Conservation (phyloP, 2,888 invertebrate species). For the Eueremaeus valkanovi region DNA sequence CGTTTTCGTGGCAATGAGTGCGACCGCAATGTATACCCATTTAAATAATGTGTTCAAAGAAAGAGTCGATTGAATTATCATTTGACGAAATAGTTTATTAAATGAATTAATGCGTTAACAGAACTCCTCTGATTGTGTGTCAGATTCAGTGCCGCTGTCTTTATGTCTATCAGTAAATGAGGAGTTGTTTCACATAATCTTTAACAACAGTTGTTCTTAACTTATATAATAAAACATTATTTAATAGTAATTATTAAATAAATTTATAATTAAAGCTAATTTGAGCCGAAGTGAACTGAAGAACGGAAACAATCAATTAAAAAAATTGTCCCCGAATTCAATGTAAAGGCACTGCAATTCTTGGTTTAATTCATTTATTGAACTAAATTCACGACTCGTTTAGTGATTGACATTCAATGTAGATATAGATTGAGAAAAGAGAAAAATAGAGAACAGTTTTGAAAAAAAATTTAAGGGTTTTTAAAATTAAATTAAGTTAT, state of each 20-base stretch:
- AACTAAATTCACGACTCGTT: slow-evolving; percentile 18
- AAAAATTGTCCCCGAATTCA: background rate
- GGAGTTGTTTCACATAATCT: background rate
- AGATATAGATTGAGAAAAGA: slow-evolving; percentile 22
- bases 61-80: too few relatives aligned
- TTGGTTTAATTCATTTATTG: slow-evolving; percentile 16
- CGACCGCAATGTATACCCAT: too few relatives aligned
- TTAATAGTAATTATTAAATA: background rate
- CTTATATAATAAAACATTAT: background rate
- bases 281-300: background rate
- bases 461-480: slow-evolving; percentile 13
- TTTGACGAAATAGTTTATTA: too few relatives aligned
- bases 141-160: too few relatives aligned
- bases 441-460: slow-evolving; percentile 29
- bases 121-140: too few relatives aligned
- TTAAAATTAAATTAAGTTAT: background rate
- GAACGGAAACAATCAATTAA: background rate
- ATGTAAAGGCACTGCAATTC: background rate
- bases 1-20: too few relatives aligned
- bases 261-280: background rate
- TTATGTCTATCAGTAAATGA: too few relatives aligned
- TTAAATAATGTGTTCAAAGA: too few relatives aligned
- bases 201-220: background rate
- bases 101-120: too few relatives aligned
- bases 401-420: slow-evolving; percentile 27